Conservation (phyloP, 1,140 invertebrate genomes). For the Asbolus verrucosus region DNA sequence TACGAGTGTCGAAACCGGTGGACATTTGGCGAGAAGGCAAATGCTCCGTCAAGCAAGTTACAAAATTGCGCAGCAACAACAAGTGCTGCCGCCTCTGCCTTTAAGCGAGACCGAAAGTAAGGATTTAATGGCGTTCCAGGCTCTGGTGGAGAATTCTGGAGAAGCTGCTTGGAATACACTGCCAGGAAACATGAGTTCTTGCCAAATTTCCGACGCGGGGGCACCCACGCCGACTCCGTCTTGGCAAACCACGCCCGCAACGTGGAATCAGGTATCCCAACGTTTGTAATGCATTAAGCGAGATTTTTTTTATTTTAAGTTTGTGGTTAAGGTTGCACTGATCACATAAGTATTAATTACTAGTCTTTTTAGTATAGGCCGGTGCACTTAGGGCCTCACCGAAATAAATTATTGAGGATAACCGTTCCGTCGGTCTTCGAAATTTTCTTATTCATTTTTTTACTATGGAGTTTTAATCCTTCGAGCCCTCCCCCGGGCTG, state of each 20-base stretch:
- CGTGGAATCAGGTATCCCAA: constrained; percentile 65
- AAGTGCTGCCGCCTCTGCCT: constrained; percentile 71
- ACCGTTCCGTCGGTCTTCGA: no score
- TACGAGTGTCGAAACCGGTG: constrained; percentile 60
- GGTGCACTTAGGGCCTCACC: no score
- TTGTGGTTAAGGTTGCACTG: constrained; percentile 47
- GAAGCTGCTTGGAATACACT: constrained; percentile 71
- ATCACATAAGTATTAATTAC: constrained; percentile 44
- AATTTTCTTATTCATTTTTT: no score
- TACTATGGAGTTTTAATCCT: no score
- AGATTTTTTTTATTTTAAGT: constrained; percentile 38
- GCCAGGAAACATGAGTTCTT: constrained; percentile 69
- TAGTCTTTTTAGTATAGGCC: constrained; percentile 43
- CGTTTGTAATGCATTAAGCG: constrained; percentile 54
- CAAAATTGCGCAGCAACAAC: constrained; percentile 80
- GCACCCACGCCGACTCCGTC: constrained; percentile 44
- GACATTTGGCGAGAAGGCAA: constrained; percentile 71
- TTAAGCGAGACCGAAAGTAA: constrained; percentile 71
- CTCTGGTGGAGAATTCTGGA: constrained; percentile 63
- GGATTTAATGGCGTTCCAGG: constrained; percentile 72
- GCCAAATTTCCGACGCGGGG: constrained; percentile 70
- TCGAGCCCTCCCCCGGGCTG: no score
- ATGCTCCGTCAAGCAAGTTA: constrained; percentile 84
- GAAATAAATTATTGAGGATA: no score
- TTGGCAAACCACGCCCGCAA: constrained; percentile 61